These are phyloP conservation scores for Sycobia sp. DNA, from an alignment of 1,140 invertebrate genomes.

Conservation along the genomic window DNA sequence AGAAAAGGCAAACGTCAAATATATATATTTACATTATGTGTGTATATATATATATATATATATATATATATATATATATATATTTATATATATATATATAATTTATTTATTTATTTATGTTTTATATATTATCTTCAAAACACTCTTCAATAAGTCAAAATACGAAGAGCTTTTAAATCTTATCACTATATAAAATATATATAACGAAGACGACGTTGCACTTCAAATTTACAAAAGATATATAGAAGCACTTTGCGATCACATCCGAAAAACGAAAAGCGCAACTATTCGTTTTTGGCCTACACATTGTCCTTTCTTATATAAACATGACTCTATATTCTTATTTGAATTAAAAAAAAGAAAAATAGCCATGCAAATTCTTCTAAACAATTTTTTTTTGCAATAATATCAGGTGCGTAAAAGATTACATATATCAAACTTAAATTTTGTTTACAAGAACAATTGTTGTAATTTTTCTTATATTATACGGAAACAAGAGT, in stretches of 20 bases:
- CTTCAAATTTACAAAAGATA: slow-evolving; percentile 32
- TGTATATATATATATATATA: neutral
- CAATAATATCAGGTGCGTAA: neutral
- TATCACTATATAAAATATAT: slow-evolving; percentile 29
- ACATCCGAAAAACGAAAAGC: slow-evolving; percentile 27
- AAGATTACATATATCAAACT: neutral
- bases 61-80: neutral
- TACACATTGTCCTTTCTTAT: slow-evolving; percentile 18
- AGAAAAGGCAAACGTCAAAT: slow-evolving; percentile 38
- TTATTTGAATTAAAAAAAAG: slow-evolving; percentile 3
- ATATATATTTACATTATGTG: slow-evolving; percentile 18
- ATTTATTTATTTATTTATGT: neutral
- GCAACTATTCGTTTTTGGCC: slow-evolving; percentile 15
- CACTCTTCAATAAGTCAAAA: slow-evolving; percentile 23
- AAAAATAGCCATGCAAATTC: slow-evolving; percentile 7
- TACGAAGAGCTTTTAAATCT: slow-evolving; percentile 26
- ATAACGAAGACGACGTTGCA: slow-evolving; percentile 26
- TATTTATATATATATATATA: no score
- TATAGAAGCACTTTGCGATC: slow-evolving; percentile 32
- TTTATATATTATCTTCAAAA: slow-evolving; percentile 16
- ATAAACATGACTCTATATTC: slow-evolving; percentile 11
- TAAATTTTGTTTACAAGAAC: neutral
- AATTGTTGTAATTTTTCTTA: neutral
- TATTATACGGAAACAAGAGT: no score
- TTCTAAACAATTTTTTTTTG: neutral